Conservation (phyloP, 2,113 vertebrate species). For the Erinaceus europaeus region DNA sequence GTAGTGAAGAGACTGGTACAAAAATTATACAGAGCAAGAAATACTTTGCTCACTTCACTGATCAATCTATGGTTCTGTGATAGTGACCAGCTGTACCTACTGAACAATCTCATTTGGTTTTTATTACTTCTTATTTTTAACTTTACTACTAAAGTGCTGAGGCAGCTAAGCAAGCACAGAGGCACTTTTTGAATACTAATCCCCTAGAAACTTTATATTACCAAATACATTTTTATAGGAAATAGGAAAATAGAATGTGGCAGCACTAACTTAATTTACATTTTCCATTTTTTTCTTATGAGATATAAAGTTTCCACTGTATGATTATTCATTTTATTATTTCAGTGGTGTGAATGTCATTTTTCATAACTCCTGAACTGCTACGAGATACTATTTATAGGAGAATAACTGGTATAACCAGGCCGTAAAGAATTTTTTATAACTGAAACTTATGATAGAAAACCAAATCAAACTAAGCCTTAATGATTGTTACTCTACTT, state of each 20-base stretch:
- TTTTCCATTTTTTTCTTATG: constrained; percentile 51
- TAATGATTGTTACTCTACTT: constrained; percentile 12
- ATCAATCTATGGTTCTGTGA: neutral
- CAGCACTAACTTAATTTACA: constrained; percentile 13
- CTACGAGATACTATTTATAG: constrained; percentile 68
- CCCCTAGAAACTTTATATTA: neutral
- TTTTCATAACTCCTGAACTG: constrained; percentile 39
- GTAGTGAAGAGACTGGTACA: neutral
- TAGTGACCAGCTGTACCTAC: constrained; percentile 11
- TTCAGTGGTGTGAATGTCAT: constrained; percentile 60
- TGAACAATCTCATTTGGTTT: constrained; percentile 49
- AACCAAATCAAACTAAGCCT: constrained; percentile 38
- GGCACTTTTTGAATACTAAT: constrained; percentile 38
- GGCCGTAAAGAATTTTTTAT: too few relatives aligned
- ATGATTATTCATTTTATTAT: constrained; percentile 69
- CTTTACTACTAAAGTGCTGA: constrained; percentile 49
- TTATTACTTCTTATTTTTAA: constrained; percentile 70
- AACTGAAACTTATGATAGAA: constrained; percentile 66
- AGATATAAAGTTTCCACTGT: constrained; percentile 64
- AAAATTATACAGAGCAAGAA: neutral
- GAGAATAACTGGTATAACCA: constrained; percentile 60
- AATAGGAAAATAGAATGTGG: constrained; percentile 57
- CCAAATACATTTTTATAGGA: constrained; percentile 41
- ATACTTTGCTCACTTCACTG: neutral
- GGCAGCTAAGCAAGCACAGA: constrained; percentile 47